Evolutionary conservation across 2,113 vertebrate species (phyloP).

Genomic region (Boleophthalmus pectinirostris): DNA sequence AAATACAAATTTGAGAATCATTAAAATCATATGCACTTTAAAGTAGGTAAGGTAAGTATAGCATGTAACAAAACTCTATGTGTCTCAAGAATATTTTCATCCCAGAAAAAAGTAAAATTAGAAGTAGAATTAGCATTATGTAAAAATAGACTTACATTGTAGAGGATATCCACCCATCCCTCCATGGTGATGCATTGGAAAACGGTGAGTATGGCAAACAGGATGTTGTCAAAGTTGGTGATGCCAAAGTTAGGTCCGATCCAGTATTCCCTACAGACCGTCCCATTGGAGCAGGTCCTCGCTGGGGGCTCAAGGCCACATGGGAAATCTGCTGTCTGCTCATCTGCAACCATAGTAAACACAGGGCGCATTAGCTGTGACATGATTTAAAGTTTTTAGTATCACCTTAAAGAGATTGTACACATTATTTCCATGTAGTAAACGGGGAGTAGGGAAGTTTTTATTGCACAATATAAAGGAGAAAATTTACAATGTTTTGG

Average conservation of each 20-base stretch:
- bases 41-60: too few relatives aligned
- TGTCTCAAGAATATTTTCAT: neutral
- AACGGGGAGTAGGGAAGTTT: too few relatives aligned
- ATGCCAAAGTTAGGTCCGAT: slow-evolving; percentile 94
- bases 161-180: slow-evolving; percentile 97
- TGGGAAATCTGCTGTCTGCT: slow-evolving; percentile 85
- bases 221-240: slow-evolving; percentile 98
- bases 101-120: neutral
- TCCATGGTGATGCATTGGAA: slow-evolving; percentile 99
- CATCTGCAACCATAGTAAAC: slow-evolving; percentile 69
- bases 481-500: too few relatives aligned
- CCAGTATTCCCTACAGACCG: slow-evolving; percentile 87
- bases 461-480: too few relatives aligned
- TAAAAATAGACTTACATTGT: slow-evolving; percentile 84
- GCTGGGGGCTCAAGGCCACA: slow-evolving; percentile 87
- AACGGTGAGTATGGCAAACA: slow-evolving; percentile 92
- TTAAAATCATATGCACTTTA: too few relatives aligned
- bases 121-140: neutral
- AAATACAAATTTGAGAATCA: too few relatives aligned
- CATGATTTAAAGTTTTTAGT: neutral
- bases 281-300: slow-evolving; percentile 80
- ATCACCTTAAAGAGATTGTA: neutral
- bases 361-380: slow-evolving; percentile 7
- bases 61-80: neutral
- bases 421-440: too few relatives aligned